Evolutionary conservation across 2,888 invertebrate species (phyloP), one percentile per base, ranked within the genome.

Genomic region (Yponomeuta plumbellus): DNA sequence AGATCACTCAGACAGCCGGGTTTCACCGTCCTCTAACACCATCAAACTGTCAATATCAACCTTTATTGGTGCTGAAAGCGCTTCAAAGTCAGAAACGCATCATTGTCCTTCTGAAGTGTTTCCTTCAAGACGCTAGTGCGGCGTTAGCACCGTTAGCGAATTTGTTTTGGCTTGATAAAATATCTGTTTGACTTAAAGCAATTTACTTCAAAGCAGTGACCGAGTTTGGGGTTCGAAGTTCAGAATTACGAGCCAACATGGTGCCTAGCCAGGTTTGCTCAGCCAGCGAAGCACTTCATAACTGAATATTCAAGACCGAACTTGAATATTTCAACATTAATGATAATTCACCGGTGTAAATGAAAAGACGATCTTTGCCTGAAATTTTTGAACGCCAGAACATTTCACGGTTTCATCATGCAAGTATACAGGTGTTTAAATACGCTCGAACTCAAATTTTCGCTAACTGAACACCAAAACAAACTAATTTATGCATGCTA

Each of bases 201-300:
- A 52, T 52, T 52, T 52, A 52, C 44, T 52, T 52, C 44, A 52
- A 52, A 52, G 44, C 44, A 52, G 44, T 52, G 44, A 52, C 44
- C 44, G 44, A 52, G 44, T 52, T 52, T 52, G 44, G 11, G 8
- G 44, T 44, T 44, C 8, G 44, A 52, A 52, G 44, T 52, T 52
- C 44, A 8, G 5, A 52, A 52, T 52, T 52, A 17, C 17, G 44
- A 52, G 17, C 17, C 44, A 52, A 52, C 44, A 52, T 34, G 17
- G 1, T 52, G 10, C 44, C 44, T 52, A 2, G 44, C 13, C 17
- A 52, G 44, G 44, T 52, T 52, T 5, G 34, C 34, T 34, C 8
- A 52, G 17, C 17, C 44, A 52, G 17, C 17, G 17, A 52, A 52
- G 17, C 17, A 34, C 44, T 52, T 17, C 17, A 52, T 52, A 44